phyloP scores from a whole-genome alignment of 2,888 invertebrate species.

The Thymelicus lineola region DNA sequence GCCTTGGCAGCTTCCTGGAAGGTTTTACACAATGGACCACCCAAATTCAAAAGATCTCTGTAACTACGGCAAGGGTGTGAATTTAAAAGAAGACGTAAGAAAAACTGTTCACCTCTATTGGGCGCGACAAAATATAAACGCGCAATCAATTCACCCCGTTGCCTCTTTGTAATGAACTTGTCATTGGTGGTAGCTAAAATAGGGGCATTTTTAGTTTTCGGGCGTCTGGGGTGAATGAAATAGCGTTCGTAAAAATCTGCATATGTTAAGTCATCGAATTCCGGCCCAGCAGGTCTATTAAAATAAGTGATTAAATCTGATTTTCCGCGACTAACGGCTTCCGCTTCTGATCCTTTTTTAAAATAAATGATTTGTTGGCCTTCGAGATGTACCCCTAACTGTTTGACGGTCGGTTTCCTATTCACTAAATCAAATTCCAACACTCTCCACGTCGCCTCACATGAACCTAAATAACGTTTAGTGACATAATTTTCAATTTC shows the following conservation, averaged over 20 bases:
- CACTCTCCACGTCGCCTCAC: constrained; percentile 32
- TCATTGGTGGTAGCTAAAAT: no score
- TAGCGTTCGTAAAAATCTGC: constrained; percentile 24
- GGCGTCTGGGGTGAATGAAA: background rate
- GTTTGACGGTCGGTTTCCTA: constrained; percentile 20
- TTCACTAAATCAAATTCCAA: constrained; percentile 15
- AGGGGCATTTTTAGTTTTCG: background rate
- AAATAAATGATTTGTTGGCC: constrained; percentile 3
- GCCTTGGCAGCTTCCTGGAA: no score
- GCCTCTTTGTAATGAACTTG: background rate
- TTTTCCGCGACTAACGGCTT: background rate
- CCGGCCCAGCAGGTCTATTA: constrained; percentile 25
- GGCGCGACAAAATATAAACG: background rate
- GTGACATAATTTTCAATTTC: no score
- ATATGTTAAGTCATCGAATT: constrained; percentile 36
- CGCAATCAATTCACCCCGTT: background rate
- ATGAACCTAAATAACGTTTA: constrained; percentile 26
- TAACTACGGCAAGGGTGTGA: background rate
- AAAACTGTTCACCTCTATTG: background rate
- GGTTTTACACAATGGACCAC: background rate
- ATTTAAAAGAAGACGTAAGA: no score
- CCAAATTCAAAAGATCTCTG: background rate
- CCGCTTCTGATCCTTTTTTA: background rate
- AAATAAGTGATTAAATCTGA: constrained; percentile 12
- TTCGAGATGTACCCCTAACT: constrained; percentile 11